Evolutionary conservation across 2,113 vertebrate genomes (phyloP).

Genomic region (Anhinga rufa): DNA sequence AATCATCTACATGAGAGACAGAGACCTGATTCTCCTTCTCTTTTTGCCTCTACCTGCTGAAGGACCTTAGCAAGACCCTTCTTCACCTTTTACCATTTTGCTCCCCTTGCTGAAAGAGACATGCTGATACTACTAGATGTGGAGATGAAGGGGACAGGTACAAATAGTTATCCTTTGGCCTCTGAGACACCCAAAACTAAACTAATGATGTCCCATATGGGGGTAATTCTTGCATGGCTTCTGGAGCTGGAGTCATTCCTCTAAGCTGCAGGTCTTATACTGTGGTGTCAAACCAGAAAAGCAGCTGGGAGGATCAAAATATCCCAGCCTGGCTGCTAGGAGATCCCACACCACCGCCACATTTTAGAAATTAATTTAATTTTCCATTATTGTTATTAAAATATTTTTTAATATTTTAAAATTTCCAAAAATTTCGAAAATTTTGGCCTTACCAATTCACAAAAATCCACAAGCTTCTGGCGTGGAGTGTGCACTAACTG

Average conservation of each 20-base stretch:
- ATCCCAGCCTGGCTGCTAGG: background rate
- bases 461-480: background rate
- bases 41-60: background rate
- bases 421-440: too few species aligned
- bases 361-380: background rate
- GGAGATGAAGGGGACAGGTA: background rate
- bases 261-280: background rate
- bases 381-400: background rate
- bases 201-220: too few species aligned
- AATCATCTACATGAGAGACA: background rate
- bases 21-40: background rate
- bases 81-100: background rate
- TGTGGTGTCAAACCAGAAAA: background rate
- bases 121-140: background rate
- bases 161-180: background rate
- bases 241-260: background rate
- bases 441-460: background rate
- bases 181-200: background rate
- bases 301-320: background rate
- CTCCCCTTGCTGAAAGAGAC: background rate
- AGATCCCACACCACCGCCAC: background rate
- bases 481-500: fast-evolving
- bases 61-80: background rate
- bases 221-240: background rate
- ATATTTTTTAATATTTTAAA: too few species aligned